Base-by-base conservation (phyloP, 2,797 vertebrate genomes). In the Macroramphosus scolopax region DNA sequence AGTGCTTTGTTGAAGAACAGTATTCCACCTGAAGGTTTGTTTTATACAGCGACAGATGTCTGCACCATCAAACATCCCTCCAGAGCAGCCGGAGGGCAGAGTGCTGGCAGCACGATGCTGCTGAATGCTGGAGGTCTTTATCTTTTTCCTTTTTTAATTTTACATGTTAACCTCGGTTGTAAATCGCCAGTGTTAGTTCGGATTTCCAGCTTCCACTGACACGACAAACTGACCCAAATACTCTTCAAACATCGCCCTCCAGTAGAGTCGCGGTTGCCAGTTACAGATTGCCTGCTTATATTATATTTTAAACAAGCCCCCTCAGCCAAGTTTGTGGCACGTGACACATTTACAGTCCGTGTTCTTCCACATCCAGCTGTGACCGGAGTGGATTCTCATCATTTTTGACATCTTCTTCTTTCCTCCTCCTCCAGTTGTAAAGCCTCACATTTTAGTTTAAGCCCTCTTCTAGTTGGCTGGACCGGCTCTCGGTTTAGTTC, bases 321-420 rank as follows among this genome's bases (percentile, higher is more conserved):
- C 35, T 47, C 38, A 9, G 31, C 77, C 75, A 72, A 37, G 47
- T 62, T 40, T 36, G 14, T 40, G 74, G 77, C 68, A 75, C 78
- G 63, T 77, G 72, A 76, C 77, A 79, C 63, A 72, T 63, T 81
- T 68, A 72, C 47, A 48, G 53, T 33, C 57, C 47, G n/a, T 65
- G 57, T 78, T 75, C 47, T 67, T 68, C 54, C 59, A 52, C 62
- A 63, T 70, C 65, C 78, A 78, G 78, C 77, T 83, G 71, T 58
- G 50, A 45, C 38, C 51, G 50, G 51, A 66, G 47, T 61, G 45
- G 44, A 69, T 65, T 63, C 61, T 70, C 67, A 65, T 79, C 67
- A 68, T 58, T 54, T 72, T 64, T 42, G 36, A 64, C 69, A 37
- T 30, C 63, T 18, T 36, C 32, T 20, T 7, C 15, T 17, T 22